phyloP scores from a whole-genome alignment of 2,888 invertebrate species.

The Drosophila gaucha region DNA sequence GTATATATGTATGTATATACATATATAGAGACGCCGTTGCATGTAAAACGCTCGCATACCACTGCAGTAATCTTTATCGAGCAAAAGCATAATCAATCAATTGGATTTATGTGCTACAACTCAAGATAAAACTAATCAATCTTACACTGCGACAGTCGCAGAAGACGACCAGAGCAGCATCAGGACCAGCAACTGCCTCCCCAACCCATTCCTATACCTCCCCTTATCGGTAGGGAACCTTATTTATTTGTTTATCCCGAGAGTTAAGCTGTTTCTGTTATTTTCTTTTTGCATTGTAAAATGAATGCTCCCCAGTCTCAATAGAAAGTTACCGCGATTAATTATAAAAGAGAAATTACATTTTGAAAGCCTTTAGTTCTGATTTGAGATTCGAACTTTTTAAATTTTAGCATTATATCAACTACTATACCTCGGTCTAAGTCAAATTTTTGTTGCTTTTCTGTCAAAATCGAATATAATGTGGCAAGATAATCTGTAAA shows the following conservation, averaged over 20 bases:
- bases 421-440: too few species aligned
- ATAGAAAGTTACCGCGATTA: constrained; percentile 58
- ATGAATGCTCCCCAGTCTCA: constrained; percentile 43
- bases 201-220: background rate
- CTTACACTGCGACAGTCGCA: constrained; percentile 73
- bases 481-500: background rate
- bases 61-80: constrained; percentile 76
- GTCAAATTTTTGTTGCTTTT: background rate
- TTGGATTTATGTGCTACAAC: constrained; percentile 83
- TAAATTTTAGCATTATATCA: too few species aligned
- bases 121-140: constrained; percentile 84
- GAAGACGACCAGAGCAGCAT: constrained; percentile 39
- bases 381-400: too few species aligned
- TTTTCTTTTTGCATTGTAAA: constrained; percentile 21
- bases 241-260: constrained; percentile 51
- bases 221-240: constrained; percentile 29
- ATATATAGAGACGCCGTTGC: too few species aligned
- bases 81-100: constrained; percentile 82
- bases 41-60: constrained; percentile 60
- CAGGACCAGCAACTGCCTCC: constrained; percentile 9
- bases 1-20: constrained; percentile 1
- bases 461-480: background rate
- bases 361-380: background rate
- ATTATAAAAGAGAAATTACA: constrained; percentile 49
- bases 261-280: constrained; percentile 27